Evolutionary conservation across 2,888 invertebrate species (phyloP).

Genomic region (Tholera decimalis): DNA sequence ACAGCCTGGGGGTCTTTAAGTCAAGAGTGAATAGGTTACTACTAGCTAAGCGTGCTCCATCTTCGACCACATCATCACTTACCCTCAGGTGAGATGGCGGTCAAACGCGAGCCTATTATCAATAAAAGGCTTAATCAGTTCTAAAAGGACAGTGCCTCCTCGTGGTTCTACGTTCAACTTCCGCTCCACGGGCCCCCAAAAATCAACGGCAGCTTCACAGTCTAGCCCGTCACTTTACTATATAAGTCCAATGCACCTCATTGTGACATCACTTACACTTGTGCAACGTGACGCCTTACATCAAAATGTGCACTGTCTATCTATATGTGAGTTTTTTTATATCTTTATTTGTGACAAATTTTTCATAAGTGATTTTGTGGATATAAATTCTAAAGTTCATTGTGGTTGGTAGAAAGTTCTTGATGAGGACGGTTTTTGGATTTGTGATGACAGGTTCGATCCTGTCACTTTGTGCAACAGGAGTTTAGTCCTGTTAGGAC

Average conservation of each 20-base stretch:
- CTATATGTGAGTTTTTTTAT: conserved; percentile 83
- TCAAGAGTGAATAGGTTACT: too few species aligned
- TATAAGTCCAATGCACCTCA: conserved; percentile 75
- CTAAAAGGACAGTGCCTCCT: too few species aligned
- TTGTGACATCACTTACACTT: conserved; percentile 82
- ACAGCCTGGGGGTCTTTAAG: too few species aligned
- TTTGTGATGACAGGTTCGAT: not conserved
- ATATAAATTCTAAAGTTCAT: conserved; percentile 1
- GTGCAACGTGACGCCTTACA: conserved; percentile 72
- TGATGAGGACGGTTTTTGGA: not conserved
- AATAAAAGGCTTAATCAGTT: too few species aligned
- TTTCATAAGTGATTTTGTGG: conserved; percentile 39
- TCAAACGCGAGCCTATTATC: too few species aligned
- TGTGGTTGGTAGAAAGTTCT: not conserved
- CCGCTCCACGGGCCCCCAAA: conserved; percentile 62
- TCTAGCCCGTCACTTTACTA: conserved; percentile 81
- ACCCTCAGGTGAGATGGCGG: too few species aligned
- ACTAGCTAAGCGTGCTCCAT: too few species aligned
- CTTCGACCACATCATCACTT: too few species aligned
- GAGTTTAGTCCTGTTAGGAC: not conserved
- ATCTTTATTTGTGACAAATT: conserved; percentile 29
- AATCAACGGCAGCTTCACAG: conserved; percentile 58
- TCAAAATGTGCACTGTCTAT: conserved; percentile 83
- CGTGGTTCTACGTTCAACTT: not conserved
- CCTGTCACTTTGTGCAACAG: not conserved